A percentile compares a stretch with the other conserved stretches of the same genome.
Conservation (phyloP, 2,888 invertebrate genomes). For the Polydrusus cervinus region DNA sequence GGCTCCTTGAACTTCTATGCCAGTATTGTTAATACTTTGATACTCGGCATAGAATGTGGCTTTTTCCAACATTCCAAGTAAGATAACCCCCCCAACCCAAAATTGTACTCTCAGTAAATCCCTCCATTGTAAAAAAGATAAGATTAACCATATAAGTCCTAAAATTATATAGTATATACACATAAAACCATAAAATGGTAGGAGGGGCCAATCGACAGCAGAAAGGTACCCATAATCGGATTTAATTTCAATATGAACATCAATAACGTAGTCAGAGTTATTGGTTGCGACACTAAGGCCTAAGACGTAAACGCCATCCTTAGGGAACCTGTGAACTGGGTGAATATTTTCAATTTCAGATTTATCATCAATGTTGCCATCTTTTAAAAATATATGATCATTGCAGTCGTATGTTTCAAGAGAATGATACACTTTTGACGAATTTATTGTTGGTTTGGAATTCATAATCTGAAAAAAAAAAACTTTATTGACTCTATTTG, state of each 20-base stretch:
- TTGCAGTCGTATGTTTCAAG: slow-evolving; percentile 63
- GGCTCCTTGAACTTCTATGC: slow-evolving; percentile 78
- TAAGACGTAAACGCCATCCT: slow-evolving; percentile 84
- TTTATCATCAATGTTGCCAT: slow-evolving; percentile 59
- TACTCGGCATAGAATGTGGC: slow-evolving; percentile 95
- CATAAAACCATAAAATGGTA: slow-evolving; percentile 93
- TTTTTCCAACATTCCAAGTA: slow-evolving; percentile 89
- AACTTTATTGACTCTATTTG: too few relatives aligned
- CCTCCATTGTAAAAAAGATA: slow-evolving; percentile 91
- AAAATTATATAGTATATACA: slow-evolving; percentile 89
- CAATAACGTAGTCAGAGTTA: slow-evolving; percentile 73
- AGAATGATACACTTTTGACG: slow-evolving; percentile 56
- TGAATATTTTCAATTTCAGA: slow-evolving; percentile 36
- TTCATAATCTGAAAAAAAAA: slow-evolving; percentile 52
- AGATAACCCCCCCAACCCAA: slow-evolving; percentile 95
- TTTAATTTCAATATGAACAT: slow-evolving; percentile 82
- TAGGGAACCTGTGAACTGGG: slow-evolving; percentile 75
- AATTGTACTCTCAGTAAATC: slow-evolving; percentile 94
- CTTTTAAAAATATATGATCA: slow-evolving; percentile 66
- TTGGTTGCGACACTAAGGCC: slow-evolving; percentile 72
- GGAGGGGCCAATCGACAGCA: slow-evolving; percentile 90
- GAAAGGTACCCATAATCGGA: slow-evolving; percentile 88
- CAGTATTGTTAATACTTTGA: slow-evolving; percentile 83
- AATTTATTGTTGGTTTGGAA: slow-evolving; percentile 47
- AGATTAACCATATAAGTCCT: slow-evolving; percentile 86